Base-by-base conservation (phyloP, 2,888 invertebrate genomes). In the Clunio marinus region DNA sequence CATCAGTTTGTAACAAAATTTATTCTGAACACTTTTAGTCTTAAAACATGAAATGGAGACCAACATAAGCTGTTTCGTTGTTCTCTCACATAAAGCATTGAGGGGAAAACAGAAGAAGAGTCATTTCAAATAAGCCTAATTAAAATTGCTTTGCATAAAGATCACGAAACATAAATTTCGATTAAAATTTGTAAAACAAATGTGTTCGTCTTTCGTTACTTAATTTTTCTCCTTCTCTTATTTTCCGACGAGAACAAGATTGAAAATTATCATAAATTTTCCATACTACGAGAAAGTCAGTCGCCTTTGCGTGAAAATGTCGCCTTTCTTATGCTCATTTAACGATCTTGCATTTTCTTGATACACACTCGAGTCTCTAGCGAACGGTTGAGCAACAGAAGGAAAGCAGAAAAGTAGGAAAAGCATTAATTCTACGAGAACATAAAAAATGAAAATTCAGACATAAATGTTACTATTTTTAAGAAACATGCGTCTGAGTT, bases 191-290 rank as follows among this genome's bases (percentile, higher is more conserved):
- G 57, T 57, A 7, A 25, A 57, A 57, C 57, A 57, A 57, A n/a
- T n/a, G n/a, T n/a, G n/a, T n/a, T n/a, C n/a, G n/a, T n/a, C n/a
- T n/a, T n/a, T n/a, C n/a, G n/a, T n/a, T n/a, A n/a, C n/a, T n/a
- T n/a, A 57, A 57, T 57, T 2, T 15, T 27, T n/a, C n/a, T 17
- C 22, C 41, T n/a, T n/a, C n/a, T n/a, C n/a, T n/a, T n/a, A 32
- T 32, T 32, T 57, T 57, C 57, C 24, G 15, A 22, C 7, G 8
- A 17, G 51, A 22, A 4, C 3, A n/a, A n/a, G n/a, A 22, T 5
- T 2, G 57, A 27, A 27, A 35, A 63, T 28, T 63, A 46, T 63
- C 63, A 46, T 63, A 63, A 63, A 63, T 63, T 46, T 63, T 41
- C 22, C 37, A 41, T 41, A 41, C 62, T 15, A 41, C 25, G 41